These are phyloP conservation scores for Perognathus longimembris DNA, from an alignment of 2,113 vertebrate genomes.

Conservation along the genomic window DNA sequence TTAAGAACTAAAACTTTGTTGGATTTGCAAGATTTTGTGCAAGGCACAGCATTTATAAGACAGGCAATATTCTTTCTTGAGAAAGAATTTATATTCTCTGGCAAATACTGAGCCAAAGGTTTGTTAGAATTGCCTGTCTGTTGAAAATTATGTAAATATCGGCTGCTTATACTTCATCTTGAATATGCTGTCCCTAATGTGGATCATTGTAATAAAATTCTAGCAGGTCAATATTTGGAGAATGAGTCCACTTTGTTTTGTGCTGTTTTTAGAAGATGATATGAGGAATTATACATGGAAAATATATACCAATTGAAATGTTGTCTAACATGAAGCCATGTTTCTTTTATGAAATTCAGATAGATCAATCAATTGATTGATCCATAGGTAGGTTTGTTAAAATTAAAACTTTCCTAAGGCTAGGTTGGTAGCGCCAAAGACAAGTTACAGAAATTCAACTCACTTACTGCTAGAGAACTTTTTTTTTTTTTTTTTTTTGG, in stretches of 20 bases:
- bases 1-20: constrained; percentile 64
- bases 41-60: constrained; percentile 69
- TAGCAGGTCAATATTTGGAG: neutral
- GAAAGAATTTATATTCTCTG: constrained; percentile 68
- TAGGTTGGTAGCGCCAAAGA: neutral
- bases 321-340: neutral
- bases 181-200: neutral
- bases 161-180: neutral
- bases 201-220: neutral
- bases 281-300: neutral
- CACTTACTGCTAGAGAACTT: neutral
- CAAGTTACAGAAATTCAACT: neutral
- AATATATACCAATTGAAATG: neutral
- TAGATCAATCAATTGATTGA: no score
- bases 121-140: constrained; percentile 45
- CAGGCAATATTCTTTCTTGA: constrained; percentile 68
- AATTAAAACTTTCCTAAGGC: neutral
- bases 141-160: constrained; percentile 63
- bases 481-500: no score
- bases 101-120: constrained; percentile 59
- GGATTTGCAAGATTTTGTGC: constrained; percentile 78
- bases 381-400: no score
- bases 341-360: neutral
- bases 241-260: neutral
- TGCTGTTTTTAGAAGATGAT: constrained; percentile 10